These are phyloP conservation scores for Cyaniris semiargus DNA, from an alignment of 2,888 invertebrate genomes.

Conservation along the genomic window DNA sequence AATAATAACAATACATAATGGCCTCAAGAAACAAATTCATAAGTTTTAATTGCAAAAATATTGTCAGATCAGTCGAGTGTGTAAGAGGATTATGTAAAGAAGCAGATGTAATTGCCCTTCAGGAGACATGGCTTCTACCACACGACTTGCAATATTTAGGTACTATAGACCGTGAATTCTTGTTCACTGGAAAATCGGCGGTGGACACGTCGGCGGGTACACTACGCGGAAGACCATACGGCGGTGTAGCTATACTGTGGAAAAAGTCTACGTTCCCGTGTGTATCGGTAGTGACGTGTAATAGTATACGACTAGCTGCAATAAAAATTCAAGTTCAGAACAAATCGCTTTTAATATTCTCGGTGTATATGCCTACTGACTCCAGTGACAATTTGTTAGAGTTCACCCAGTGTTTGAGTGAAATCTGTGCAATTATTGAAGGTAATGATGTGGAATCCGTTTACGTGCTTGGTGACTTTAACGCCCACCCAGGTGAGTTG, in stretches of 20 bases:
- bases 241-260: constrained; percentile 45
- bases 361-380: constrained; percentile 46
- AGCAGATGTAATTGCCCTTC: not conserved
- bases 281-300: constrained; percentile 41
- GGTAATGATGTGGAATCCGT: constrained; percentile 36
- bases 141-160: constrained; percentile 40
- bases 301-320: constrained; percentile 38
- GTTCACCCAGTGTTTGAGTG: constrained; percentile 41
- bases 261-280: constrained; percentile 39
- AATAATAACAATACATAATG: constrained; percentile 17
- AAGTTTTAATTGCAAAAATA: constrained; percentile 37
- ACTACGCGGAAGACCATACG: constrained; percentile 42
- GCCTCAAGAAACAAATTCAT: not conserved
- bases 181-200: constrained; percentile 42
- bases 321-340: constrained; percentile 36
- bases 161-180: constrained; percentile 39
- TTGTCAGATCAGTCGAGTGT: constrained; percentile 37
- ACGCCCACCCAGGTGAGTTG: constrained; percentile 41
- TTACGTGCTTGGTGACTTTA: constrained; percentile 43
- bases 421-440: constrained; percentile 40
- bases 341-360: constrained; percentile 38
- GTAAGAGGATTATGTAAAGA: constrained; percentile 31
- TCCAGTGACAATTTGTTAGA: constrained; percentile 39
- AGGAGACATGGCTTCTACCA: constrained; percentile 40
- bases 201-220: constrained; percentile 43